phyloP scores from a whole-genome alignment of 2,113 vertebrate genomes.

The Orientallactaga bullata region DNA sequence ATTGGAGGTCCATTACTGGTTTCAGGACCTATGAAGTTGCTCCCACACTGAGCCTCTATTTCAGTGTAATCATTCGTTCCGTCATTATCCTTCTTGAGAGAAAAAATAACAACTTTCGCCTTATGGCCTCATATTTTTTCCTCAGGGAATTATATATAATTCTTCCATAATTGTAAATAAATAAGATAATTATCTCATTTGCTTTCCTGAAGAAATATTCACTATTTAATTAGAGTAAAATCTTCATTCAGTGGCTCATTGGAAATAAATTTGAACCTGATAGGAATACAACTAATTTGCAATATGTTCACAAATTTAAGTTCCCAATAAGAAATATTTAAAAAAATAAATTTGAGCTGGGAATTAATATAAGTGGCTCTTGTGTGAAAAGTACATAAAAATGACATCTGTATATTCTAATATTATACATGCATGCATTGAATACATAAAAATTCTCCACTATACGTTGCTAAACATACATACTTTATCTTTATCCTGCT shows the following conservation, averaged over 20 bases:
- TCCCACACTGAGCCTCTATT: conserved; percentile 66
- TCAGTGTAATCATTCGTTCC: conserved; percentile 66
- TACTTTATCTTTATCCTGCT: neutral
- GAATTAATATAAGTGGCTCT: conserved; percentile 35
- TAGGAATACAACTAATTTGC: no score
- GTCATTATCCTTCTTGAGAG: conserved; percentile 44
- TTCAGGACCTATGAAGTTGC: conserved; percentile 68
- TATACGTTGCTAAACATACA: neutral
- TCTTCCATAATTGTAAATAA: conserved; percentile 39
- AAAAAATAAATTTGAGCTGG: conserved; percentile 59
- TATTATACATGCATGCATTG: neutral
- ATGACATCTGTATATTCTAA: neutral
- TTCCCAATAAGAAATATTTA: no score
- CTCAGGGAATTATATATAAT: conserved; percentile 24
- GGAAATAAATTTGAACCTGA: conserved; percentile 19
- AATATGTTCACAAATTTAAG: no score
- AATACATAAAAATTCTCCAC: conserved; percentile 17
- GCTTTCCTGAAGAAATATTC: conserved; percentile 22
- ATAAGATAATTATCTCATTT: conserved; percentile 22
- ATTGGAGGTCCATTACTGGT: conserved; percentile 69
- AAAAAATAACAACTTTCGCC: conserved; percentile 57
- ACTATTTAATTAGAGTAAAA: neutral
- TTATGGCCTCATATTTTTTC: neutral
- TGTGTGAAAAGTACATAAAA: conserved; percentile 10
- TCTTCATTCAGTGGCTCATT: conserved; percentile 16